Base-by-base conservation (phyloP, 1,140 invertebrate genomes). In the Maniola jurtina region DNA sequence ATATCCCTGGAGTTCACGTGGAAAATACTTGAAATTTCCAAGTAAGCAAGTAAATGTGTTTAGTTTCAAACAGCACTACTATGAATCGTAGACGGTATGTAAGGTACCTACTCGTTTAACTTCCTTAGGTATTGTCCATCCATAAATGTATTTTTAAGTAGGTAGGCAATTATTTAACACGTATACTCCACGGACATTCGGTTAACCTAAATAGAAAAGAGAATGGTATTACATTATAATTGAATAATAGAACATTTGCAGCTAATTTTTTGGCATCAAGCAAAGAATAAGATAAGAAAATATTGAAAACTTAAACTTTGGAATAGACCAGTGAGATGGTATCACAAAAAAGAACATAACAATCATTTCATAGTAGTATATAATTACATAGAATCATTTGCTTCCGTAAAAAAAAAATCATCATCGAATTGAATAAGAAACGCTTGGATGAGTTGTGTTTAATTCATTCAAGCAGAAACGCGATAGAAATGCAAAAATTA, bases 251-350 rank as follows among this genome's bases (percentile, higher is more conserved):
- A 86, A 75, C 78, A 80, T 80, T 84, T 81, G 80, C 83, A 83
- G 80, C 76, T 79, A 86, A 84, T 71, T 90, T 88, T 90, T 90
- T 90, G 88, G 88, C 86, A 86, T 90, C 76, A 87, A 90, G 86
- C 84, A 87, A 86, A 77, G 78, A 79, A 79, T 79, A 78, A 83
- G 75, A 45, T n/a, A 13, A 45, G 42, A 45, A 85, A 79, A 75
- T 71, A 76, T 71, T 80, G 72, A 80, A 73, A 84, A 83, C 68
- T 77, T 75, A 88, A 81, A 78, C 84, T 88, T 90, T 90, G 84
- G 83, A 85, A 86, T 80, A 87, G 84, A 80, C 86, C 83, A 83
- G 85, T 88, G 84, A 86, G 81, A 85, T 81, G 79, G 66, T 71
- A 38, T 40, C 8, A 57, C 38, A 38, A 38, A 57, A 52, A 25